phyloP scores from a whole-genome alignment of 2,888 invertebrate species.

The Apomyelois bistriatella region DNA sequence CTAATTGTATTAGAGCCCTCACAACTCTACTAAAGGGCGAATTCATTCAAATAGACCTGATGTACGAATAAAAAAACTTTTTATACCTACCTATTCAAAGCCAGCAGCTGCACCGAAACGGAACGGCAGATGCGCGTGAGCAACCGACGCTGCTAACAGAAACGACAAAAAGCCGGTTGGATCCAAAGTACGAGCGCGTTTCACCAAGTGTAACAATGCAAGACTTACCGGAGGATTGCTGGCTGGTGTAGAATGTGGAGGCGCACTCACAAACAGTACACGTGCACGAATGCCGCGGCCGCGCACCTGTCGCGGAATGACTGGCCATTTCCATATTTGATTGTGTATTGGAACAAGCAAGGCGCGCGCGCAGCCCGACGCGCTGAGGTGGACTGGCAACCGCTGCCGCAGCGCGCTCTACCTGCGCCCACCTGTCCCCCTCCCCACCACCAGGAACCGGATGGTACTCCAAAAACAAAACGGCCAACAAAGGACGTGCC shows the following conservation, averaged over 20 bases:
- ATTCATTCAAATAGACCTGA: conserved; percentile 44
- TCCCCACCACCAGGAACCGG: conserved; percentile 76
- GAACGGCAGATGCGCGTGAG: conserved; percentile 71
- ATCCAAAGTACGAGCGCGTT: conserved; percentile 38
- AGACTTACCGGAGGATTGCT: conserved; percentile 54
- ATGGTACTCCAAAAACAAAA: conserved; percentile 78
- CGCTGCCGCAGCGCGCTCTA: conserved; percentile 64
- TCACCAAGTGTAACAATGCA: conserved; percentile 33
- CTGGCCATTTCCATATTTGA: conserved; percentile 69
- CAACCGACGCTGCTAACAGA: conserved; percentile 55
- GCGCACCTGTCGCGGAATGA: conserved; percentile 78
- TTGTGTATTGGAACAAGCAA: conserved; percentile 51
- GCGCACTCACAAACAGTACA: conserved; percentile 78
- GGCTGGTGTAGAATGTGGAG: conserved; percentile 40
- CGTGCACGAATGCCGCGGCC: conserved; percentile 73
- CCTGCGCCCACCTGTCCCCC: conserved; percentile 76
- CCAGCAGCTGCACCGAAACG: conserved; percentile 68
- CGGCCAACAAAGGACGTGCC: conserved; percentile 78
- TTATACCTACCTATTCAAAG: conserved; percentile 61
- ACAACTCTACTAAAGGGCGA: conserved; percentile 44
- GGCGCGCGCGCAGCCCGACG: conserved; percentile 72
- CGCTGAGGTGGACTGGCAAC: conserved; percentile 68
- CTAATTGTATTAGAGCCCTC: conserved; percentile 58
- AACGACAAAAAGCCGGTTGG: conserved; percentile 52
- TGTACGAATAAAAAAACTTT: conserved; percentile 49